Evolutionary conservation across 2,888 invertebrate genomes (phyloP), one percentile per base, ranked within the genome.

Genomic region (Oscheius sp.): DNA sequence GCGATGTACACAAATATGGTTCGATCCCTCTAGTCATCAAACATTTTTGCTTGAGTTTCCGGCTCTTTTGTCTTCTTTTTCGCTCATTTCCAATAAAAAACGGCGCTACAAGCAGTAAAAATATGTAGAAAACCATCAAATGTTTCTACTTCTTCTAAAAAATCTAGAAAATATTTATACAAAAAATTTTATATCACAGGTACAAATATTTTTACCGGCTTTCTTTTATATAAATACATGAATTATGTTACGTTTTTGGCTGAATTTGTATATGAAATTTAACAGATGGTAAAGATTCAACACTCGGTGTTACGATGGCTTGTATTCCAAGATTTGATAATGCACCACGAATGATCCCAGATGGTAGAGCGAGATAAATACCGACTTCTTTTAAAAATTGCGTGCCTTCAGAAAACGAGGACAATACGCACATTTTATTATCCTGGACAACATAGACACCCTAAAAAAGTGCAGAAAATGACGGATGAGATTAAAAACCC

Each of bases 401-500:
- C 86, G 94, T 93, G 3, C 94, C 93, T 84, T 92, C 93, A 1
- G 95, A 94, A 83, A 99, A 93, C 87, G 93, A 94, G 12, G 93
- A 93, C 6, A 99, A 91, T 87, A 97, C 94, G 73, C 95, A 92
- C 89, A 99, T 98, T 72, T 93, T 92, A 90, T 96, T 96, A 89
- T 99, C 98, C 90, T 97, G 96, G 23, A 99, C 91, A 12, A 99
- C 97, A 91, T 98, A 99, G 68, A 97, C 95, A 12, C 98, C 98
- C 90, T 97, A 82, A 75, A 83, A 73, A 46, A 43, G 43, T 29
- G 45, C n/a, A 18, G n/a, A 21, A 45, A 35, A 61, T 7, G 18
- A 16, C n/a, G 7, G 12, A 41, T 7, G 27, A 9, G 35, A 35
- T 35, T 35, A 35, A 9, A 1, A 21, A 7, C 9, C 12, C 41